Evolutionary conservation across 2,888 invertebrate genomes (phyloP), one percentile per base, ranked within the genome.

Genomic region (Ectropis crepuscularia): DNA sequence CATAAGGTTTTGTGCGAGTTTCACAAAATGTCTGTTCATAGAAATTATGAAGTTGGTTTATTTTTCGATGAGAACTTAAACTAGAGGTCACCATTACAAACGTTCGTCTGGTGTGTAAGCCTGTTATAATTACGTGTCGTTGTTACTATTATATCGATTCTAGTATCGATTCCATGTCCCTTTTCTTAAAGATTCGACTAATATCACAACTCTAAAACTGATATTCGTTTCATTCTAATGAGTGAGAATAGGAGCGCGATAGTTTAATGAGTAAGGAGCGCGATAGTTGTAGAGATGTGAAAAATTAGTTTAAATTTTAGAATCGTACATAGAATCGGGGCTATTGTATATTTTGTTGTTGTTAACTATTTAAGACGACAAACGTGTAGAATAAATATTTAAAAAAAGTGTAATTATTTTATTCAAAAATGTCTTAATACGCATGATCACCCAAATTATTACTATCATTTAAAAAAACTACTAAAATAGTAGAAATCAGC

Each of bases 331-430:
- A 55, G 38, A 55, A 81, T 59, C 59, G 54, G 85, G 16, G 39
- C 39, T 87, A 85, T 84, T 91, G 88, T 91, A 89, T 85, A 91
- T 88, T 90, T 80, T 85, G 88, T 91, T 91, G 90, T 91, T 91
- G 90, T 91, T 92, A 86, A 85, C 84, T 91, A 87, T 89, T 87
- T 91, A 90, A 90, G 89, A 82, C 79, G 80, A 85, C 85, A 83
- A 80, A 87, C 73, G 77, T 81, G 88, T 92, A 91, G 89, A 90
- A 88, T 90, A 90, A 90, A 90, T 72, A 87, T 87, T 87, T 88
- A 74, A 85, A 81, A 85, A 55, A 37, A 28, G 16, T n/a, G 39
- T 6, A 10, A 12, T 6, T 39, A 47, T 53, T 57, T 53, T 48
- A 61, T 61, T 61, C 41, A 9, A 38, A 55, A 38, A 28, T 10